Percentiles rank a stretch among this genome's conserved stretches.
Evolutionary conservation across 1,140 invertebrate species (phyloP).

Genomic region (Cotesia glomerata): DNA sequence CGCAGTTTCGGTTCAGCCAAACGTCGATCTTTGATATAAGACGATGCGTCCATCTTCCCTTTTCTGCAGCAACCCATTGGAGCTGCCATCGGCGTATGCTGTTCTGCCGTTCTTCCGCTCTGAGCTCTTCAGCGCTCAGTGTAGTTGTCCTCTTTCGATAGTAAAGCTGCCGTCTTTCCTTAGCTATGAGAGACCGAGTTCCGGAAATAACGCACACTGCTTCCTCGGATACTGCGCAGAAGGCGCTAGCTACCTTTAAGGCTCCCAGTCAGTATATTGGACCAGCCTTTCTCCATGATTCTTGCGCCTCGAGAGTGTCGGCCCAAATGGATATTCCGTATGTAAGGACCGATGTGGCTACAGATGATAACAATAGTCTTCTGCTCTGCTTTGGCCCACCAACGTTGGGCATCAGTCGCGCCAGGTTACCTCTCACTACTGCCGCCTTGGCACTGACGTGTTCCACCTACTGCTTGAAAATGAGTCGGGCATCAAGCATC

Average conservation of each 20-base stretch:
- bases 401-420: slow-evolving; percentile 18
- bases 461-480: slow-evolving; percentile 16
- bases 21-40: slow-evolving; percentile 33
- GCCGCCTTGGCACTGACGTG: slow-evolving; percentile 17
- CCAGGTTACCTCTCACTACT: slow-evolving; percentile 2
- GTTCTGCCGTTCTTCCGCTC: slow-evolving; percentile 13
- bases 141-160: neutral
- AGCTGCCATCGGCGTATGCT: slow-evolving; percentile 24
- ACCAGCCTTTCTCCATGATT: slow-evolving; percentile 11
- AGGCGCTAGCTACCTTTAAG: slow-evolving; percentile 16
- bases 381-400: too few species aligned
- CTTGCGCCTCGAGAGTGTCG: slow-evolving; percentile 1
- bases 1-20: slow-evolving; percentile 34
- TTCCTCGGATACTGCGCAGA: slow-evolving; percentile 31
- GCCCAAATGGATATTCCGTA: slow-evolving; percentile 18
- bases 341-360: too few species aligned
- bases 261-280: slow-evolving; percentile 14
- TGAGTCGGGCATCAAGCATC: slow-evolving; percentile 25
- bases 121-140: slow-evolving; percentile 12
- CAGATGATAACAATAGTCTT: too few species aligned
- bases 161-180: slow-evolving; percentile 22
- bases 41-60: slow-evolving; percentile 9
- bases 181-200: slow-evolving; percentile 28
- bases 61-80: neutral
- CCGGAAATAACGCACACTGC: slow-evolving; percentile 33